Base-by-base conservation (phyloP, 2,888 invertebrate species). In the Lacanobia wlatinum region DNA sequence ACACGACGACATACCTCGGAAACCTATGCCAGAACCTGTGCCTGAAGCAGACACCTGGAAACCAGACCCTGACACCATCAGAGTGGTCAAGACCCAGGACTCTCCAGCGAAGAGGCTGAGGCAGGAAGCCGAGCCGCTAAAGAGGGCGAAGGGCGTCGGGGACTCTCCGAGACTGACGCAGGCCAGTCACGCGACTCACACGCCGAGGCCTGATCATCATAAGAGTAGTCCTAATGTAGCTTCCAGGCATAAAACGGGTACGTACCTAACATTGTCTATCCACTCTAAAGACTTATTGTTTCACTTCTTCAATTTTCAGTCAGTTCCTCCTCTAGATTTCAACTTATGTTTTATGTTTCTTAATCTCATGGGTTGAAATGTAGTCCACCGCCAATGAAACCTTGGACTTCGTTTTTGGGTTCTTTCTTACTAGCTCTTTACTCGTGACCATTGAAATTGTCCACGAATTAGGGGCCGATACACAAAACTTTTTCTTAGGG, bases 141-240 rank as follows among this genome's bases (percentile, higher is more conserved):
- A 96, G 78, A 90, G 96, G 62, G 95, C 96, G 6, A 95, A 95
- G 56, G 95, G 94, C 48, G 88, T 90, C 1, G 94, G 94, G 10
- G 95, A 95, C 50, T 95, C 95, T 0, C 96, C 95, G 0, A 88
- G 93, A 43, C 82, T 96, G 60, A 94, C 93, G 2, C 96, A 96
- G 65, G 94, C 94, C 1, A 82, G 90, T 0, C 93, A 93, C 63
- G 84, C 83, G 2, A 87, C 90, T 0, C 93, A 93, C 62, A 85
- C 83, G 2, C 89, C 90, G 0, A 88, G 94, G 65, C 96, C 95
- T 23, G 91, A 97, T 53, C 97, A 97, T 88, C 96, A 97, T 86
- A 97, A 97, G 84, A 97, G 97, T 70, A 97, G 97, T 64, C 97
- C 97, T 7, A 97, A 97, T 88, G 97, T 97, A 21, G 97, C 97